Evolutionary conservation across 2,797 vertebrate species (phyloP), one percentile per base, ranked within the genome.

Genomic region (Pseudomugil gertrudae): DNA sequence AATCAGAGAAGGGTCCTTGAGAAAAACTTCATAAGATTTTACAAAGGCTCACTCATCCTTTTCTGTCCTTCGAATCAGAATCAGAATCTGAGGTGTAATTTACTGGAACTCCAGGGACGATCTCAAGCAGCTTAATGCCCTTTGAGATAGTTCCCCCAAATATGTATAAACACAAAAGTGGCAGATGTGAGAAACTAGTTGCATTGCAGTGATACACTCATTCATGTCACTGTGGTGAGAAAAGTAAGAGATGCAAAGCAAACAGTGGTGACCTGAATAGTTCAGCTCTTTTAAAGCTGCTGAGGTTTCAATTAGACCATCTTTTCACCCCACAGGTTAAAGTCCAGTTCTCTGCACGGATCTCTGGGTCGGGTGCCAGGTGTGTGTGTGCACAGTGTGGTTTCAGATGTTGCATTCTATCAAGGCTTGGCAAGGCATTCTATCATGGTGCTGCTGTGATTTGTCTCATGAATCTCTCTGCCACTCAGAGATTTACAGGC

Each of bases 251-350:
- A 64, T 43, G 36, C 38, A 71, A 79, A 69, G 62, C 67, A 50
- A 63, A 63, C 60, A 43, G 57, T 74, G 75, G 58, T 36, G 53
- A 77, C 70, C 71, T 76, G 53, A 64, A 68, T 63, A 68, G 78
- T 72, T 74, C 56, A 78, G 68, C 52, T 86, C 80, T 72, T 64
- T 60, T 50, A 48, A 72, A 56, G 66, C 81, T 74, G 71, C 63
- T 9, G 32, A 78, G 68, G 73, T 84, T 84, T 87, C 78, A 90
- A 88, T 90, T 86, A 85, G 78, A 68, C 35, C 33, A 19, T 75
- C 58, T 77, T 71, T 62, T 56, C 53, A 71, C 76, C 64, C 71
- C 21, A 5, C 32, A 74, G 79, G 77, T 75, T 65, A 72, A 75
- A 80, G 70, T 72, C 38, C 53, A 68, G 38, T 26, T 21, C 24